A percentile compares a stretch with the other conserved stretches of the same genome.
phyloP scores from a whole-genome alignment of 2,113 vertebrate genomes.

The Nyctibius bracteatus region DNA sequence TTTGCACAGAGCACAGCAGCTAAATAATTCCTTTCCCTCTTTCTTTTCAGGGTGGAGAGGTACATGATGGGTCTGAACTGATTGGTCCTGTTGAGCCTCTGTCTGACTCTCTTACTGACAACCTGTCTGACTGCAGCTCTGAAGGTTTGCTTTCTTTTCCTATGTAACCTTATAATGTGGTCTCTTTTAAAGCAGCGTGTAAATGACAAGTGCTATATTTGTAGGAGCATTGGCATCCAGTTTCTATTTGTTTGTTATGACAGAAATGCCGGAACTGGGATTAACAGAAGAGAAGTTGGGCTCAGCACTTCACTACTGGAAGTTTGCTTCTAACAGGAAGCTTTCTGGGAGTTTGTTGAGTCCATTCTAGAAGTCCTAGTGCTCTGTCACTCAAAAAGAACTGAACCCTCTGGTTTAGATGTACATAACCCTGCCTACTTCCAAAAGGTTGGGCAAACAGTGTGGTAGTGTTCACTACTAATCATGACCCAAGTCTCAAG shows the following conservation, averaged over 20 bases:
- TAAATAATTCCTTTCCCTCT: background rate
- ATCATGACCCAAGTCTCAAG: background rate
- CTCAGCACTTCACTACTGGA: background rate
- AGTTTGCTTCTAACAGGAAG: background rate
- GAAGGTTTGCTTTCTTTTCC: slow-evolving; percentile 80
- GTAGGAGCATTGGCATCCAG: background rate
- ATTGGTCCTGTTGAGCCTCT: slow-evolving; percentile 90
- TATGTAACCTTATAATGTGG: background rate
- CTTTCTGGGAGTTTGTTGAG: background rate
- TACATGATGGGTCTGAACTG: slow-evolving; percentile 94
- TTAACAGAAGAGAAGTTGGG: background rate
- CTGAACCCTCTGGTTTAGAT: background rate
- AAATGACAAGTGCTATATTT: background rate
- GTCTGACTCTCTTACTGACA: slow-evolving; percentile 82
- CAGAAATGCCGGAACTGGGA: background rate
- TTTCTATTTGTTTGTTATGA: background rate
- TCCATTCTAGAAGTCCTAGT: background rate
- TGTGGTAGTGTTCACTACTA: background rate
- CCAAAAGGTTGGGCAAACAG: background rate
- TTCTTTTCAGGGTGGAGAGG: slow-evolving; percentile 85
- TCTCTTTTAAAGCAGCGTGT: background rate
- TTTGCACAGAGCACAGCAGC: background rate
- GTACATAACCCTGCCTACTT: background rate
- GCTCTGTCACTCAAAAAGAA: background rate
- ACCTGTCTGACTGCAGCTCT: slow-evolving; percentile 87